Base-by-base conservation (phyloP, 2,113 vertebrate genomes). In the Oenanthe melanoleuca region DNA sequence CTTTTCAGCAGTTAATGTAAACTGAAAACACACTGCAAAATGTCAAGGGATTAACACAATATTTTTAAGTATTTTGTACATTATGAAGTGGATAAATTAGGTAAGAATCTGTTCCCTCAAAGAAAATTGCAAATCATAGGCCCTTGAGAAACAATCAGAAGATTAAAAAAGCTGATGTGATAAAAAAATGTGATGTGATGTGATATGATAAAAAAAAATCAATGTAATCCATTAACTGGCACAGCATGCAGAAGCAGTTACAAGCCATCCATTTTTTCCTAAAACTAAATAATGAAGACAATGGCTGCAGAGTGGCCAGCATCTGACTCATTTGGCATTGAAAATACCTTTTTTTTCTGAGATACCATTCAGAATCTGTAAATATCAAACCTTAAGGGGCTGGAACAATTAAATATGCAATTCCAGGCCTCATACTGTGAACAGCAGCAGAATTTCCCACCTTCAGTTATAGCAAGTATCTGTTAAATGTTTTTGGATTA, bases 1-100 rank as follows among this genome's bases (percentile, higher is more conserved):
- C 73, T 91, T 95, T 89, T 89, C 81, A 91, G 73, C 44, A 67
- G n/a, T 72, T 94, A 47, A 56, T 79, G 49, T 56, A 71, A 91
- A 91, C 16, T 47, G 15, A 0, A 1, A 95, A 50, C 22, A 12
- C 29, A 63, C 34, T 50, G 81, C 26, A 71, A 86, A 94, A 89
- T n/a, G 1, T 55, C 57, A 94, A 75, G 52, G 26, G 91, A 80
- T 34, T 50, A 92, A 70, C 61, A 49, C 24, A 63, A 23, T 59
- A 80, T 93, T 88, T 92, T 40, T 26, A 93, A 64, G 45, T 40
- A 61, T 91, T 83, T 66, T 71, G 25, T 45, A 50, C n/a, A 82
- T 69, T 53, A 73, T 9, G 6, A 65, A 80, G n/a, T 45, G 37
- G 40, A 91, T 22, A 88, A 91, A 80, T 77, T 49, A 45, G 13